A percentile compares a stretch with the other conserved stretches of the same genome.
phyloP scores from a whole-genome alignment of 2,888 invertebrate genomes.

The Agriopis leucophaearia region DNA sequence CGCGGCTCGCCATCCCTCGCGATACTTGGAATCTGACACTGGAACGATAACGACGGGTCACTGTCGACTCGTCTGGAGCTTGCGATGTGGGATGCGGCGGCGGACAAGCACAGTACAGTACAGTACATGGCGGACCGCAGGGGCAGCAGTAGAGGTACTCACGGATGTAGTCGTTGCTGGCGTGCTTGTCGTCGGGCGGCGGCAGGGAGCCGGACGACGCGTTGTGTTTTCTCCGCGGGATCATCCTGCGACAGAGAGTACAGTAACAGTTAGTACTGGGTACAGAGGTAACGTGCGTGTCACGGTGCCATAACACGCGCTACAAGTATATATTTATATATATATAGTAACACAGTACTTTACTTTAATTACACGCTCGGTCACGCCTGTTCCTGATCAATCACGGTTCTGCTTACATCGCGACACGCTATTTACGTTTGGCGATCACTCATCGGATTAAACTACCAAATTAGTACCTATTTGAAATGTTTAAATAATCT shows the following conservation, averaged over 20 bases:
- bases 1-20: constrained; percentile 71
- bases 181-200: constrained; percentile 81
- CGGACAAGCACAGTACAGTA: no score
- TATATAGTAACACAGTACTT: neutral
- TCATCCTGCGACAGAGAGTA: constrained; percentile 68
- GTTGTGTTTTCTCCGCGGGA: constrained; percentile 81
- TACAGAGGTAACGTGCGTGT: neutral
- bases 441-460: neutral
- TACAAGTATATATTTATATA: neutral
- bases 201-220: constrained; percentile 79
- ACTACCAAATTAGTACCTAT: neutral
- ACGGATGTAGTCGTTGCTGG: constrained; percentile 83
- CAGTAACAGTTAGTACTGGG: neutral
- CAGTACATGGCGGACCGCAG: neutral
- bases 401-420: neutral
- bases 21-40: constrained; percentile 80
- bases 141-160: constrained; percentile 53
- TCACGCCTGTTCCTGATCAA: constrained; percentile 3
- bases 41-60: constrained; percentile 39
- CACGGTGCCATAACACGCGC: neutral
- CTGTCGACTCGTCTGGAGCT: neutral
- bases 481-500: neutral
- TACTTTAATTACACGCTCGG: constrained; percentile 7
- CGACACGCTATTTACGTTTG: neutral
- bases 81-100: no score